A percentile compares a stretch with the other conserved stretches of the same genome.
Evolutionary conservation across 2,797 vertebrate species (phyloP).

Genomic region (Platyrinchus mystaceus): DNA sequence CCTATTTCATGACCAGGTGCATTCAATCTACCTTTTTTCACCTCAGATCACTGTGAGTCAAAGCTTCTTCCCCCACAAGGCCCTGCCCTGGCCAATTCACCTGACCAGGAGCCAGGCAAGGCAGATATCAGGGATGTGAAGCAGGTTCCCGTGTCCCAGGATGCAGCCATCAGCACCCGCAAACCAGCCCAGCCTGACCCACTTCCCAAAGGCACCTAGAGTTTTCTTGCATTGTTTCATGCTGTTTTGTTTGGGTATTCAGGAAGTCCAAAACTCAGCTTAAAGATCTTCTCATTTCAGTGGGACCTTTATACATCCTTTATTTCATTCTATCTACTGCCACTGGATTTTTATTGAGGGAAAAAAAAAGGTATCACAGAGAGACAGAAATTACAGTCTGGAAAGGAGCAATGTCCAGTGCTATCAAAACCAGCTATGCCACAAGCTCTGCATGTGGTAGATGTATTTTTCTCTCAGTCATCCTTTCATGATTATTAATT

Average conservation of each 20-base stretch:
- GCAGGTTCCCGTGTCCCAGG: fast-evolving
- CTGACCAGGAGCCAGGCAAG: background rate
- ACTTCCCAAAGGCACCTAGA: background rate
- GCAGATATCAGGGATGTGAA: background rate
- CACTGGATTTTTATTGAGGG: background rate
- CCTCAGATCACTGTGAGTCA: background rate
- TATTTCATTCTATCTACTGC: background rate
- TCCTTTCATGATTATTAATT: background rate
- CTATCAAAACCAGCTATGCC: background rate
- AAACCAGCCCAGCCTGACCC: background rate
- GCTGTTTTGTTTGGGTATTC: background rate
- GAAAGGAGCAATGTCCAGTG: background rate
- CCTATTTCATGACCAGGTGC: background rate
- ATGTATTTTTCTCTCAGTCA: background rate
- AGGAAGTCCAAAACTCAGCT: background rate
- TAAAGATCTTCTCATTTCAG: background rate
- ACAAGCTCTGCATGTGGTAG: background rate
- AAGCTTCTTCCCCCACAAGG: background rate
- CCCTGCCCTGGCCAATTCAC: background rate
- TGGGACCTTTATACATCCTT: background rate
- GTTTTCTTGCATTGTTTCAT: background rate
- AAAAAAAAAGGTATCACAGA: background rate
- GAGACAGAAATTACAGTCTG: background rate
- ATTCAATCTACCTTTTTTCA: background rate
- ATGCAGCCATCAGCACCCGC: background rate